Base-by-base conservation (phyloP, 2,113 vertebrate species). In the Dipodomys merriami region DNA sequence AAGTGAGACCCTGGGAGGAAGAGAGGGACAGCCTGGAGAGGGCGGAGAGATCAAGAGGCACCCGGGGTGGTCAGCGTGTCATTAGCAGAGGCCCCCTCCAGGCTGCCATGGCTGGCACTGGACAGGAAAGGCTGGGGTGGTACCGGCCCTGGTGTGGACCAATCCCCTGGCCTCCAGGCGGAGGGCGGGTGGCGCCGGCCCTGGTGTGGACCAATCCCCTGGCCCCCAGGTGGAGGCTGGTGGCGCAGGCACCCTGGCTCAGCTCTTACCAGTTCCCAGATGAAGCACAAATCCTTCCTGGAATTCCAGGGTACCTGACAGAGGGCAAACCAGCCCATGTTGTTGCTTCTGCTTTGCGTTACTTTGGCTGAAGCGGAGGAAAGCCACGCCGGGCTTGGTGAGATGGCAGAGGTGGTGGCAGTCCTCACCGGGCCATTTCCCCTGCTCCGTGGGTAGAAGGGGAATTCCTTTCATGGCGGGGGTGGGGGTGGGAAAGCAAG, bases 241-340 rank as follows among this genome's bases (percentile, higher is more conserved):
- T 30, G 19, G 0, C 18, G 0, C 1, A 9, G 16, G 23, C 2
- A 0, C 1, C 27, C 25, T 68, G 62, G 29, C 0, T 49, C 25
- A 6, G 27, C 53, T 19, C 27, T 62, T 62, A 20, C 20, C 2
- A 57, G 23, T 35, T 35, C 33, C 33, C 5, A 20, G 22, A 2
- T 60, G 33, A n/a, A 39, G 49, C 29, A 12, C 73, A 30, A 53
- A n/a, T 60, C 13, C 39, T 88, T 49, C n/a, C 22, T 57, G 20
- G 23, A 23, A 27, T 60, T 18, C 2, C 25, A 12, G 64, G 64
- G 67, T 35, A 1, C 35, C 27, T 23, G 57, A 8, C 13, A 19
- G 46, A 7, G 18, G 30, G 5, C 4, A 9, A 12, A 13, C 7
- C 18, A 3, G 13, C n/a, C n/a, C 4, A 0, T 30, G 78, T 35